These are phyloP conservation scores for Chrysochloris asiatica DNA, from an alignment of 2,113 vertebrate species.

Conservation along the genomic window DNA sequence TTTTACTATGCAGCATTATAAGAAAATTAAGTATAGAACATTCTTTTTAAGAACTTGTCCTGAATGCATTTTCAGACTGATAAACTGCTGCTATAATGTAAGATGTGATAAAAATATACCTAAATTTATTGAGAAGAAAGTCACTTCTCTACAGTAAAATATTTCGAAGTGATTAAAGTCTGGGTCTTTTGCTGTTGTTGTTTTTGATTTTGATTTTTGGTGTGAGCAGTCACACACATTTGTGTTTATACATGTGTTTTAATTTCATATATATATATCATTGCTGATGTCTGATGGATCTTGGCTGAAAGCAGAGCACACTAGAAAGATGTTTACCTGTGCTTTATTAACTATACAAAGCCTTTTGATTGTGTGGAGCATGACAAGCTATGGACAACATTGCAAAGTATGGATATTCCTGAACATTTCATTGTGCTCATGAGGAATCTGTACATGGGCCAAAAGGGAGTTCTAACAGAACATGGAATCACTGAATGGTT, in stretches of 20 bases:
- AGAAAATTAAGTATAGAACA: slow-evolving; percentile 51
- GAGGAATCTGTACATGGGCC: too few species aligned
- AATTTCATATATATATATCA: background rate
- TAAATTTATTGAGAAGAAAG: background rate
- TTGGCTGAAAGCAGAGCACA: too few species aligned
- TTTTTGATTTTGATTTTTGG: background rate
- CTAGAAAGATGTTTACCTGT: too few species aligned
- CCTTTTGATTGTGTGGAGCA: too few species aligned
- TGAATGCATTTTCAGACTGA: slow-evolving; percentile 19
- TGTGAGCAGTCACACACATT: background rate
- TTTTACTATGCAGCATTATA: slow-evolving; percentile 8
- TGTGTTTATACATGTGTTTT: background rate
- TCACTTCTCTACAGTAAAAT: background rate
- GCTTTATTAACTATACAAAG: too few species aligned
- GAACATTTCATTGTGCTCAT: too few species aligned
- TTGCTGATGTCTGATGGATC: too few species aligned
- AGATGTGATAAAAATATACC: background rate
- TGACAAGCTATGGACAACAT: too few species aligned
- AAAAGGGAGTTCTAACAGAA: too few species aligned
- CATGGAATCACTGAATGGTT: too few species aligned
- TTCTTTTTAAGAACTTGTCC: background rate
- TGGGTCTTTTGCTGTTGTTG: too few species aligned
- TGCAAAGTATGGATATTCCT: too few species aligned
- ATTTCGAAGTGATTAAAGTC: background rate
- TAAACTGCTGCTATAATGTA: slow-evolving; percentile 1